Percentiles rank a stretch among this genome's conserved stretches.
These are phyloP conservation scores for Philopedon plagiatum DNA, from an alignment of 2,888 invertebrate species.

Conservation along the genomic window DNA sequence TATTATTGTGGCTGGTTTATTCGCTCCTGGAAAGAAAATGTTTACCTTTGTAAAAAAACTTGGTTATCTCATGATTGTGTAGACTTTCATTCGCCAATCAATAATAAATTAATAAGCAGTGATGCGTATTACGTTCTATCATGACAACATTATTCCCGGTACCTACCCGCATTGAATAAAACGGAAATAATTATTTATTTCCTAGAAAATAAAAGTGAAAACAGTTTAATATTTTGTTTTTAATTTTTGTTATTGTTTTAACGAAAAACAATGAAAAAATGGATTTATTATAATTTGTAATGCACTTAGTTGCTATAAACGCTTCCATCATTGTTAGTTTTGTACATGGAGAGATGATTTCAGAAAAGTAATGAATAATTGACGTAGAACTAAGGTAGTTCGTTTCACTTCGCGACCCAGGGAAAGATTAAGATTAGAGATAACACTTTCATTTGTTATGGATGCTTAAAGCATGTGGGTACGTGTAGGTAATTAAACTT, in stretches of 20 bases:
- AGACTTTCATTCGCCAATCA: too few species aligned
- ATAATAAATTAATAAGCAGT: not conserved
- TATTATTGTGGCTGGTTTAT: conserved; percentile 86
- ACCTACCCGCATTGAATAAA: too few species aligned
- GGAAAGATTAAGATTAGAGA: not conserved
- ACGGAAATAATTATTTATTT: too few species aligned
- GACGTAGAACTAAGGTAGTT: not conserved
- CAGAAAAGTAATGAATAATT: not conserved
- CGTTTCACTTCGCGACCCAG: not conserved
- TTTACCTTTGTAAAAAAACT: too few species aligned
- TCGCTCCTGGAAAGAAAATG: conserved; percentile 75
- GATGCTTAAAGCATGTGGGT: conserved; percentile 3
- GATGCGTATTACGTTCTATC: too few species aligned
- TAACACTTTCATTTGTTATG: conserved; percentile 10
- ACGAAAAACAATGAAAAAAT: too few species aligned
- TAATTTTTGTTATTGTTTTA: not conserved
- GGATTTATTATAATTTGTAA: too few species aligned
- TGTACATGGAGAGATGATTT: not conserved
- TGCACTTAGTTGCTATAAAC: too few species aligned
- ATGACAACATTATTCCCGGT: too few species aligned
- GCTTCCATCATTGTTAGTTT: not conserved
- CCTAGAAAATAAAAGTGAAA: too few species aligned
- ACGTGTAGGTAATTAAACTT: not conserved
- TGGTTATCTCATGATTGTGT: too few species aligned
- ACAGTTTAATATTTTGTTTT: not conserved